These are phyloP conservation scores for Mycteria americana DNA, from an alignment of 2,797 vertebrate genomes.

Conservation along the genomic window DNA sequence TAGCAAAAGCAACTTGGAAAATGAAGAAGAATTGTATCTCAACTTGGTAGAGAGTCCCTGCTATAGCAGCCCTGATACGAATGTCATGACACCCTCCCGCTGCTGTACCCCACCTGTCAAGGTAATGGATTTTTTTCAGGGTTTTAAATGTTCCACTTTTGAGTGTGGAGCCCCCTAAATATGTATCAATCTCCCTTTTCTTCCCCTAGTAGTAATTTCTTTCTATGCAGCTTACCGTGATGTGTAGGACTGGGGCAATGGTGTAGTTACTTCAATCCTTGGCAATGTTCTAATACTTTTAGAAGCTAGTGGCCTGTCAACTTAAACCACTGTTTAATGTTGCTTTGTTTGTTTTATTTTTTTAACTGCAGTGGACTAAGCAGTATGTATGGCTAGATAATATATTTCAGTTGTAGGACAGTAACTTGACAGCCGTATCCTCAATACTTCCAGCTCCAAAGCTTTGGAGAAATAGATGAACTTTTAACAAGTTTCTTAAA, in stretches of 20 bases:
- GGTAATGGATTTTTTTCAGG: constrained; percentile 40
- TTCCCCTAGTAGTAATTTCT: background rate
- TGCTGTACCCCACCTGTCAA: constrained; percentile 83
- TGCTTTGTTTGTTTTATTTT: background rate
- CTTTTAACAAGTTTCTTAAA: background rate
- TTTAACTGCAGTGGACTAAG: background rate
- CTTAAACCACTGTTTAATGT: rapidly evolving
- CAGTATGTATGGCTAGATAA: background rate
- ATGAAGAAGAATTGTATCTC: constrained; percentile 88
- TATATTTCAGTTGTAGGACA: background rate
- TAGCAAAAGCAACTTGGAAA: constrained; percentile 55
- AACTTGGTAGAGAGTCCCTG: constrained; percentile 86
- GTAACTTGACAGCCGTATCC: background rate
- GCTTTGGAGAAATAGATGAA: background rate
- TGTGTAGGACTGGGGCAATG: background rate
- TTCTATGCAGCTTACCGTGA: background rate
- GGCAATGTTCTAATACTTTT: no score
- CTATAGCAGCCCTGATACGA: constrained; percentile 77
- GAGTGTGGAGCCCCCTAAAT: background rate
- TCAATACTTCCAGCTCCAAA: rapidly evolving
- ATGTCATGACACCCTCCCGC: constrained; percentile 74
- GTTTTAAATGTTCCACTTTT: background rate
- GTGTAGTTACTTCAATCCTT: no score
- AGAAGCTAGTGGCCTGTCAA: rapidly evolving
- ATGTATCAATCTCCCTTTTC: rapidly evolving